Percentiles rank a stretch among this genome's conserved stretches.
Evolutionary conservation across 2,888 invertebrate genomes (phyloP).

Genomic region (Lysandra coridon): DNA sequence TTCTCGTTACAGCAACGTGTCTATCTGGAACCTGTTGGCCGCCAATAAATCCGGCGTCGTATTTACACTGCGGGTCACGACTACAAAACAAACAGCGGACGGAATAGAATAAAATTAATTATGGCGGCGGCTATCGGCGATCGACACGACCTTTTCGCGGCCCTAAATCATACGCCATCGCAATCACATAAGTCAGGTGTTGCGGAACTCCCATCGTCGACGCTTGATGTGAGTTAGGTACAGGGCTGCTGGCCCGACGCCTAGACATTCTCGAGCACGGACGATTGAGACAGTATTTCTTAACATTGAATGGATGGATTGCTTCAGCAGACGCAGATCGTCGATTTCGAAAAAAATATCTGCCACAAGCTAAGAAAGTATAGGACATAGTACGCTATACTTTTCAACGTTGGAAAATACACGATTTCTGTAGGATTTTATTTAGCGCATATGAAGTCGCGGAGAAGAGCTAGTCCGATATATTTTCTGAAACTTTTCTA

Average conservation of each 20-base stretch:
- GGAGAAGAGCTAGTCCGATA: too few relatives aligned
- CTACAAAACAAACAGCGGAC: slow-evolving; percentile 41
- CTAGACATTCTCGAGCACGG: background rate
- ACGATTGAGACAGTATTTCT: too few relatives aligned
- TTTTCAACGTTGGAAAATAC: too few relatives aligned
- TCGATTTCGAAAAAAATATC: too few relatives aligned
- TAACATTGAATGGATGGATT: too few relatives aligned
- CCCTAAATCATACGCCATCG: slow-evolving; percentile 58
- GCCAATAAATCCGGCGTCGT: slow-evolving; percentile 35
- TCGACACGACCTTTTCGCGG: slow-evolving; percentile 70
- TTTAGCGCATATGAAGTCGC: too few relatives aligned
- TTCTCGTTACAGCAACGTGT: slow-evolving; percentile 10
- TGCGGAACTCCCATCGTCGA: slow-evolving; percentile 30
- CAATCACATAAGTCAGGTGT: slow-evolving; percentile 38
- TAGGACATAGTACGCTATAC: too few relatives aligned
- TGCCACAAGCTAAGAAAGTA: too few relatives aligned
- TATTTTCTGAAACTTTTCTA: too few relatives aligned
- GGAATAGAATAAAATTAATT: slow-evolving; percentile 48
- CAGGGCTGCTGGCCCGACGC: slow-evolving; percentile 8
- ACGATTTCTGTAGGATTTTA: too few relatives aligned
- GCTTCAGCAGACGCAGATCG: too few relatives aligned
- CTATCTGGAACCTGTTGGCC: slow-evolving; percentile 30
- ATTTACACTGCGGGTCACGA: slow-evolving; percentile 41
- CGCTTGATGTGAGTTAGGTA: slow-evolving; percentile 10
- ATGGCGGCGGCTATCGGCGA: slow-evolving; percentile 47